Conservation (phyloP, 1,140 invertebrate genomes). For the Anastrepha ludens region DNA sequence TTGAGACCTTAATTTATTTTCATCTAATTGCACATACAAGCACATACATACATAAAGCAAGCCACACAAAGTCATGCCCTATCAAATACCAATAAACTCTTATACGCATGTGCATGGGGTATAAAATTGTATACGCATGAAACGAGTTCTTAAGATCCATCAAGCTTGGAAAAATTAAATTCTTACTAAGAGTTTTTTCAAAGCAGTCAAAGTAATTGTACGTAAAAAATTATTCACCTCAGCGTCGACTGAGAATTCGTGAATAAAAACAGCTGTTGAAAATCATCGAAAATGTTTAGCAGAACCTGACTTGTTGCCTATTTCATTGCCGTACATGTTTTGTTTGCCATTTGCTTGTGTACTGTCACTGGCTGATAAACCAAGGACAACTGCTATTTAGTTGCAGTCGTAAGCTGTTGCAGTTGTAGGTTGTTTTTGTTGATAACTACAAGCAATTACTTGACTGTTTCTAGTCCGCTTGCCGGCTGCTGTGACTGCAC, state of each 20-base stretch:
- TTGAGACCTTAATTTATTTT: too few relatives aligned
- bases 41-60: too few relatives aligned
- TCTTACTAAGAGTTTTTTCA: neutral
- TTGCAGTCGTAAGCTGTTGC: neutral
- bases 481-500: slow-evolving; percentile 22
- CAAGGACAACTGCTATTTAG: slow-evolving; percentile 46
- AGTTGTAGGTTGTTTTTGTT: neutral
- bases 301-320: neutral
- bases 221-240: too few relatives aligned
- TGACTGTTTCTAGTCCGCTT: slow-evolving; percentile 21
- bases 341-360: neutral
- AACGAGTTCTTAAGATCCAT: too few relatives aligned
- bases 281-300: neutral
- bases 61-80: too few relatives aligned
- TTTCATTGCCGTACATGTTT: neutral
- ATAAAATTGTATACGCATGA: too few relatives aligned
- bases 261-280: slow-evolving; percentile 14
- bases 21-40: too few relatives aligned
- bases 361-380: slow-evolving; percentile 40
- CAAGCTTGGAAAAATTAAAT: neutral
- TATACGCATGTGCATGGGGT: too few relatives aligned
- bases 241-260: too few relatives aligned
- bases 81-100: too few relatives aligned
- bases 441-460: slow-evolving; percentile 35
- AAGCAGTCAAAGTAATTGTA: neutral